Percentiles rank a stretch among this genome's conserved stretches.
Evolutionary conservation across 2,113 vertebrate species (phyloP).

Genomic region (Tor tambroides): DNA sequence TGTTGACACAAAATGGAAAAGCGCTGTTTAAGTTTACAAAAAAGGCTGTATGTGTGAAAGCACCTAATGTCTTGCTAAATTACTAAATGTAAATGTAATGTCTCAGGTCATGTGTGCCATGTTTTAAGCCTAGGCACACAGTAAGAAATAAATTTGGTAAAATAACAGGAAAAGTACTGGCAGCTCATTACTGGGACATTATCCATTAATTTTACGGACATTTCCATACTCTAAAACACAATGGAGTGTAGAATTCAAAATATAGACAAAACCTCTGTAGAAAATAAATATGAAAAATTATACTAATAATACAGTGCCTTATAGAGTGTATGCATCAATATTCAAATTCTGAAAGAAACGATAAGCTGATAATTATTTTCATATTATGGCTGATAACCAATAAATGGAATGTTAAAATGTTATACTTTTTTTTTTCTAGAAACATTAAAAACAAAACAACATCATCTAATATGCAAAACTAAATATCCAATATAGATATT

Average conservation of each 20-base stretch:
- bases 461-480: background rate
- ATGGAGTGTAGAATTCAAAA: too few relatives aligned
- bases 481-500: background rate
- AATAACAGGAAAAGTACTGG: background rate
- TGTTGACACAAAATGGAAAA: background rate
- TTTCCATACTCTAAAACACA: background rate
- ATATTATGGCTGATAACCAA: background rate
- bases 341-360: background rate
- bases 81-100: conserved; percentile 1
- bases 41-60: background rate
- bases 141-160: background rate
- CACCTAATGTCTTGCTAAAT: background rate
- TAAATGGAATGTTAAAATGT: background rate
- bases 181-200: background rate
- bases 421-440: too few relatives aligned
- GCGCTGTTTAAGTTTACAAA: background rate
- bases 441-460: too few relatives aligned
- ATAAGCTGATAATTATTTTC: background rate
- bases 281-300: too few relatives aligned
- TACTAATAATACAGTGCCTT: too few relatives aligned
- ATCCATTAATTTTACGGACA: background rate
- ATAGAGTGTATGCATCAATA: background rate
- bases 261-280: too few relatives aligned
- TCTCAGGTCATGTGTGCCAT: too few relatives aligned
- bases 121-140: too few relatives aligned